Percentiles rank a stretch among this genome's conserved stretches.
These are phyloP conservation scores for Athene cunicularia DNA, from an alignment of 2,113 vertebrate species.

Conservation along the genomic window DNA sequence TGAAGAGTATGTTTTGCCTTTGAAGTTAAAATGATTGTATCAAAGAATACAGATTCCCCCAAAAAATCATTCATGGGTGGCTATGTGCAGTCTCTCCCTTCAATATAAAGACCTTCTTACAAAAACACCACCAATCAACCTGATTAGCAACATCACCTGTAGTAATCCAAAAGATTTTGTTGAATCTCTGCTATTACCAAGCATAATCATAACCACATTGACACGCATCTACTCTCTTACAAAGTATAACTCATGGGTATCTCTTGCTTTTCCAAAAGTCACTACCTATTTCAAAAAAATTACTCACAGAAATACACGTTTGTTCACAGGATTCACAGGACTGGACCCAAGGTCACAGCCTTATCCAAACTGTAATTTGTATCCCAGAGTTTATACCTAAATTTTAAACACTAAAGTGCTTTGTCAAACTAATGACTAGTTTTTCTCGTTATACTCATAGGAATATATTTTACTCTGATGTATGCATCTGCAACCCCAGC, in stretches of 20 bases:
- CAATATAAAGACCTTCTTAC: not conserved
- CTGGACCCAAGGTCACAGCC: not conserved
- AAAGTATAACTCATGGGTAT: not conserved
- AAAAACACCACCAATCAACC: not conserved
- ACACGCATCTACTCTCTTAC: not conserved
- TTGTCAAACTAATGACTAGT: not conserved
- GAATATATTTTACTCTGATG: not conserved
- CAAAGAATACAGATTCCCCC: not conserved
- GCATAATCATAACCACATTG: not conserved
- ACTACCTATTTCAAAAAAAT: not conserved
- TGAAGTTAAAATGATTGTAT: not conserved
- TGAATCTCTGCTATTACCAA: not conserved
- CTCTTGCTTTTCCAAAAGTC: not conserved
- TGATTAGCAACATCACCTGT: not conserved
- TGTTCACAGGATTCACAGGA: not conserved
- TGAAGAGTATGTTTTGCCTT: not conserved
- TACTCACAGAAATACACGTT: not conserved
- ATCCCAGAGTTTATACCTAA: not conserved
- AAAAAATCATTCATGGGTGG: not conserved
- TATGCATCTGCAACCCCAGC: not conserved
- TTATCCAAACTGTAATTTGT: not conserved
- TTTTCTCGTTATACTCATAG: not conserved
- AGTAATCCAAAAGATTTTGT: not conserved
- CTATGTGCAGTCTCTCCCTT: not conserved
- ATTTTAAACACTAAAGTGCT: not conserved